Evolutionary conservation across 1,140 invertebrate species (phyloP), one percentile per base, ranked within the genome.

Genomic region (Ceratitis capitata): DNA sequence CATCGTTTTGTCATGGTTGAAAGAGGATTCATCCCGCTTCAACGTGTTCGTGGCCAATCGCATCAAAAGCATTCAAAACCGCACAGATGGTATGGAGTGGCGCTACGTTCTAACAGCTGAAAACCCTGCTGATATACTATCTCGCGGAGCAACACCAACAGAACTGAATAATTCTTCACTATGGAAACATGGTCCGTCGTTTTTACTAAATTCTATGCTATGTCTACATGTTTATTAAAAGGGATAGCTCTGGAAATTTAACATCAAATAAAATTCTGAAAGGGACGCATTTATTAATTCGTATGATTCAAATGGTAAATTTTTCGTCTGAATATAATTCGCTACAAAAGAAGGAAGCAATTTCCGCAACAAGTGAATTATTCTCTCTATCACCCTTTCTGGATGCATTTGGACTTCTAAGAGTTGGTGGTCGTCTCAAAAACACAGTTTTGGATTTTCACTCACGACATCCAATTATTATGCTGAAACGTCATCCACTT

Each of bases 151-250:
- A n/a, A n/a, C n/a, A n/a, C n/a, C n/a, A n/a, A n/a, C n/a, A n/a
- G n/a, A n/a, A n/a, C n/a, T n/a, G n/a, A n/a, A n/a, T n/a, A n/a
- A n/a, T n/a, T n/a, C n/a, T n/a, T n/a, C n/a, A n/a, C n/a, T n/a
- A n/a, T n/a, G n/a, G 87, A 61, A 92, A 92, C 45, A 89, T 91
- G 1, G 89, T 74, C 45, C 10, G 19, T 58, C 84, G 35, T 85
- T 85, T 51, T 51, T 64, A 32, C 12, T 19, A 23, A 39, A 39
- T 42, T 58, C 51, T 16, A 12, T 19, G 7, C 29, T 84, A 9
- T n/a, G 51, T 49, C 26, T 23, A 49, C 49, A 39, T n/a, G 69
- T 78, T 64, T 56, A 7, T 16, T 39, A 19, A 42, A 7, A 23
- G 23, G 23, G n/a, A 53, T 47, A 7, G 6, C 32, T 82, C 84